Evolutionary conservation across 2,888 invertebrate species (phyloP), one percentile per base, ranked within the genome.

Genomic region (Pyrgus malvae): DNA sequence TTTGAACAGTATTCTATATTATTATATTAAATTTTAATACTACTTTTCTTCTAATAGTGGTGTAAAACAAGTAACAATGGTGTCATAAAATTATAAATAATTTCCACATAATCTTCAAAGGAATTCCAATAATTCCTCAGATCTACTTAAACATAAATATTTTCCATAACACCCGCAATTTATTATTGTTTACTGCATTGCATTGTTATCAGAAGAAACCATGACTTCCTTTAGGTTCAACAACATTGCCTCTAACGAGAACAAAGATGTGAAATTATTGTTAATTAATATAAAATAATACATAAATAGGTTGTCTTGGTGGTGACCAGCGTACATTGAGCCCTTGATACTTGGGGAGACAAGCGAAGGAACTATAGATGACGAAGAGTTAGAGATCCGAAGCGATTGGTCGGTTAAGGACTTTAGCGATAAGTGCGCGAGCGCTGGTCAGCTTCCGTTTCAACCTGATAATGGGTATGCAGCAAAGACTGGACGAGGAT

Each of bases 391-490:
- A 68, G 66, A 72, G 79, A 70, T 76, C 80, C 71, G 63, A 54
- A 62, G 64, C 66, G 70, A 66, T 72, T 83, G 80, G 82, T 66
- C 66, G 67, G 46, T 42, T 16, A 54, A 46, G 61, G 62, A 70
- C 73, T 80, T 76, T 61, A 62, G 64, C 48, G 66, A 85, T 80
- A 77, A 76, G 64, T 68, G 44, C 17, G 68, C 72, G 73, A 69
- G 58, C 65, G 80, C 73, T 69, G 72, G 58, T 56, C 62, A 48
- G 60, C 65, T 70, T 72, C 72, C 72, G 72, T 57, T 63, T 60
- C 54, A 49, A 53, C 11, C 45, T 71, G 70, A 71, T 69, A 70
- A 61, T 66, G 66, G 67, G 62, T 62, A 63, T 49, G 56, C 42
- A 57, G 51, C 58, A 60, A 70, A 71, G 72, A 71, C 67, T 70